Percentiles rank a stretch among this genome's conserved stretches.
phyloP scores from a whole-genome alignment of 2,888 invertebrate species.

The Apamea epomidion region DNA sequence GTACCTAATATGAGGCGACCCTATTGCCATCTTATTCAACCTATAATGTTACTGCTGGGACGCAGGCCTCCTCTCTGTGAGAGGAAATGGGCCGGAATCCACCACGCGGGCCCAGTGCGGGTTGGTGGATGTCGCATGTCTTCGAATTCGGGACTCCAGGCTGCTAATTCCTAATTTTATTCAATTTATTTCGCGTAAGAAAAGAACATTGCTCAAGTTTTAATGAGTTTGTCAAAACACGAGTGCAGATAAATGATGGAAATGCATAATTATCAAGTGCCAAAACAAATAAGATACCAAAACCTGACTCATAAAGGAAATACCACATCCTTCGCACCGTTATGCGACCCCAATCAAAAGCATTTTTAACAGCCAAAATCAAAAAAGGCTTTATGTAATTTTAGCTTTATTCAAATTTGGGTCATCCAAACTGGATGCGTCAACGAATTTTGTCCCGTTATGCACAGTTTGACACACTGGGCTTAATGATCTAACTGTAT shows the following conservation, averaged over 20 bases:
- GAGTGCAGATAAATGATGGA: neutral
- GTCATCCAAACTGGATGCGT: slow-evolving; percentile 63
- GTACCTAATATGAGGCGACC: too few species aligned
- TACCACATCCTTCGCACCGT: slow-evolving; percentile 53
- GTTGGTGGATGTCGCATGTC: too few species aligned
- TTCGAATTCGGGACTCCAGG: too few species aligned
- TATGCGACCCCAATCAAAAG: slow-evolving; percentile 59
- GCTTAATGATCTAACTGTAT: slow-evolving; percentile 66
- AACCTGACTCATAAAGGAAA: slow-evolving; percentile 53
- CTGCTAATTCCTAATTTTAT: neutral
- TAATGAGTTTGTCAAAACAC: neutral
- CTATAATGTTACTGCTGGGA: too few species aligned
- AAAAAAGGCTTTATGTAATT: slow-evolving; percentile 64
- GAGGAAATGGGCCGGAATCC: too few species aligned
- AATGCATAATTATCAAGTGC: slow-evolving; percentile 2
- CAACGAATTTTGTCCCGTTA: slow-evolving; percentile 62
- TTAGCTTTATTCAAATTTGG: slow-evolving; percentile 64
- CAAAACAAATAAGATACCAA: slow-evolving; percentile 21
- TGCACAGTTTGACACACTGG: slow-evolving; percentile 64
- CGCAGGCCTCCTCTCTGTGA: too few species aligned
- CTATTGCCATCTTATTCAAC: too few species aligned
- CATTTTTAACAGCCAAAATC: slow-evolving; percentile 52
- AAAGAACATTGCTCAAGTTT: neutral
- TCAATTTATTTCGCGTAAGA: neutral
- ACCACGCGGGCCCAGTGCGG: too few species aligned